Conservation (phyloP, 2,113 vertebrate genomes). For the Boleophthalmus pectinirostris region DNA sequence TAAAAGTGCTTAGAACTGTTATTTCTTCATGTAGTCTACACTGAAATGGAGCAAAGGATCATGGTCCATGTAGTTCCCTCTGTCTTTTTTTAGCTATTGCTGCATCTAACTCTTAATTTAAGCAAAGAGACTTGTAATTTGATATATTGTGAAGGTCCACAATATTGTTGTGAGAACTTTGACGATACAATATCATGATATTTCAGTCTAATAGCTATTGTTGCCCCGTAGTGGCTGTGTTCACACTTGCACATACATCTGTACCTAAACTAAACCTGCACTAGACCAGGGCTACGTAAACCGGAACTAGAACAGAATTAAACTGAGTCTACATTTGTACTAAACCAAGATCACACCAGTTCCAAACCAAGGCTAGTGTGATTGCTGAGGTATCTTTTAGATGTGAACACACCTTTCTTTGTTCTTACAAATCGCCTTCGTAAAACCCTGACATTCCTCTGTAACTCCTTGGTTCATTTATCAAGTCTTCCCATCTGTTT, state of each 20-base stretch:
- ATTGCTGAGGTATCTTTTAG: not conserved
- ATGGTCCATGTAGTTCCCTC: no score
- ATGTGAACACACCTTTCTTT: not conserved
- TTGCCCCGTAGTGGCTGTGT: not conserved
- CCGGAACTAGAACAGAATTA: not conserved
- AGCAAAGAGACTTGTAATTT: no score
- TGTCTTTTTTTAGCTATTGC: no score
- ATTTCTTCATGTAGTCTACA: no score
- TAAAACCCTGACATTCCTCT: not conserved
- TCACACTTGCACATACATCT: not conserved
- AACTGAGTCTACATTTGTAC: not conserved
- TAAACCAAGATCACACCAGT: not conserved
- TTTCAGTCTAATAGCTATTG: no score
- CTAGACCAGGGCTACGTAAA: not conserved
- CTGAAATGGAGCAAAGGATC: no score
- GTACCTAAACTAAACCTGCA: not conserved
- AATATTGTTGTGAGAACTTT: no score
- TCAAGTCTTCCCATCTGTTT: not conserved
- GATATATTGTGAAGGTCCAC: no score
- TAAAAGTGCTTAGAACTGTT: no score
- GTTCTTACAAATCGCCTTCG: not conserved
- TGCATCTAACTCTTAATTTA: no score
- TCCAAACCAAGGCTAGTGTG: not conserved
- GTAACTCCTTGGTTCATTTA: not conserved
- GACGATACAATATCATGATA: no score